phyloP scores from a whole-genome alignment of 2,797 vertebrate species.

The Leuciscus waleckii region DNA sequence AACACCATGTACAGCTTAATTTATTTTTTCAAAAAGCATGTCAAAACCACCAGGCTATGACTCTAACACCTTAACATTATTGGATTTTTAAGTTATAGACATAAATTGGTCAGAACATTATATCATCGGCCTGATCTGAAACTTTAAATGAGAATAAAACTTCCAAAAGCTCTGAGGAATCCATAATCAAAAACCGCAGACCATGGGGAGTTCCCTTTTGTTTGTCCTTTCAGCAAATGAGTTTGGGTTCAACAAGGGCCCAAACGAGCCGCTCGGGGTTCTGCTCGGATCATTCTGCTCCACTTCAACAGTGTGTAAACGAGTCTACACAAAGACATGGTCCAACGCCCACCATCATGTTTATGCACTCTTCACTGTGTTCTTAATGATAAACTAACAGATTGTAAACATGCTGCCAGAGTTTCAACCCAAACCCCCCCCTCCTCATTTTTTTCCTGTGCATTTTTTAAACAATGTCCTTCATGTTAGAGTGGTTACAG shows the following conservation, averaged over 20 bases:
- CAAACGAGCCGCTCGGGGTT: slow-evolving; percentile 53
- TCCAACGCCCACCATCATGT: slow-evolving; percentile 74
- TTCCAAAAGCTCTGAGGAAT: slow-evolving; percentile 6
- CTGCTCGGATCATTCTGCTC: slow-evolving; percentile 44
- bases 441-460: slow-evolving; percentile 75
- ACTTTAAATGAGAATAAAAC: slow-evolving; percentile 8
- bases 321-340: slow-evolving; percentile 52
- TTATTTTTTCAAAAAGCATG: neutral
- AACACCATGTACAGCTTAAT: neutral
- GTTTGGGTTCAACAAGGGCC: slow-evolving; percentile 41
- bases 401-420: slow-evolving; percentile 92
- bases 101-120: neutral
- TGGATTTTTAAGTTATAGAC: neutral
- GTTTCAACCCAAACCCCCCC: slow-evolving; percentile 73
- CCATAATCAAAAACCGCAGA: slow-evolving; percentile 22
- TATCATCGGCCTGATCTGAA: neutral
- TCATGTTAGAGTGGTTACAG: slow-evolving; percentile 99
- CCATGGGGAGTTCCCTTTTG: slow-evolving; percentile 18
- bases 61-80: neutral
- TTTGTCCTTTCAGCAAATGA: slow-evolving; percentile 60
- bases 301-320: slow-evolving; percentile 46
- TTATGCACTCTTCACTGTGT: slow-evolving; percentile 86
- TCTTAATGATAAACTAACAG: slow-evolving; percentile 95
- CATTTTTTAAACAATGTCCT: slow-evolving; percentile 99
- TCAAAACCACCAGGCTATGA: neutral